phyloP scores from a whole-genome alignment of 92 coral and sea anemone genomes.

The Porites evermanni region DNA sequence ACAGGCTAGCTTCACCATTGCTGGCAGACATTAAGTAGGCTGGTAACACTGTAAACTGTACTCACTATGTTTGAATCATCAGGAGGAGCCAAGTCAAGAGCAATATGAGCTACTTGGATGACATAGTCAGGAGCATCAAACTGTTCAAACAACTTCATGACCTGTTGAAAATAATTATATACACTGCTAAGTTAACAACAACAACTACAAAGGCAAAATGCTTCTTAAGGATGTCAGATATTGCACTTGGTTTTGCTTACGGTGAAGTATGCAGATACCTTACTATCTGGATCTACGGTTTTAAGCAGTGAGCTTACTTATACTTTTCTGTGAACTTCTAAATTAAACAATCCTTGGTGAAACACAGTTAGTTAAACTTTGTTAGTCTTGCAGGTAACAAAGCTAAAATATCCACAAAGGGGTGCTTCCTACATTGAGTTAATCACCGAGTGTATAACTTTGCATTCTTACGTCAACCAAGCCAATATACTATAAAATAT shows the following conservation, averaged over 20 bases:
- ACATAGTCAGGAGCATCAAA: slow-evolving; percentile 94
- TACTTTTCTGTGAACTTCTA: neutral
- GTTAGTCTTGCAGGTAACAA: too few species aligned
- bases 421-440: too few species aligned
- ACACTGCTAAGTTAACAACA: neutral
- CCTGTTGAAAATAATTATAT: slow-evolving; percentile 41
- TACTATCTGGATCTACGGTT: too few species aligned
- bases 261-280: too few species aligned
- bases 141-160: slow-evolving; percentile 96
- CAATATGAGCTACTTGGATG: slow-evolving; percentile 82
- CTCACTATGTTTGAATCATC: slow-evolving; percentile 92
- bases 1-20: too few species aligned
- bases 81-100: slow-evolving; percentile 81
- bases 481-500: too few species aligned
- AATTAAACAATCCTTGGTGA: neutral
- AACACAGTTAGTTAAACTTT: neutral
- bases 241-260: too few species aligned
- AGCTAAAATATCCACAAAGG: too few species aligned
- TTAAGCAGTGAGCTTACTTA: too few species aligned
- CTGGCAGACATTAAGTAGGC: too few species aligned
- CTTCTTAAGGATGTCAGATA: neutral
- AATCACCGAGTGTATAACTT: too few species aligned
- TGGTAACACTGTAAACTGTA: neutral
- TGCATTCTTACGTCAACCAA: too few species aligned
- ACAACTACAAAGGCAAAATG: neutral